Base-by-base conservation (phyloP, 2,888 invertebrate genomes). In the Tetanocera ferruginea region DNA sequence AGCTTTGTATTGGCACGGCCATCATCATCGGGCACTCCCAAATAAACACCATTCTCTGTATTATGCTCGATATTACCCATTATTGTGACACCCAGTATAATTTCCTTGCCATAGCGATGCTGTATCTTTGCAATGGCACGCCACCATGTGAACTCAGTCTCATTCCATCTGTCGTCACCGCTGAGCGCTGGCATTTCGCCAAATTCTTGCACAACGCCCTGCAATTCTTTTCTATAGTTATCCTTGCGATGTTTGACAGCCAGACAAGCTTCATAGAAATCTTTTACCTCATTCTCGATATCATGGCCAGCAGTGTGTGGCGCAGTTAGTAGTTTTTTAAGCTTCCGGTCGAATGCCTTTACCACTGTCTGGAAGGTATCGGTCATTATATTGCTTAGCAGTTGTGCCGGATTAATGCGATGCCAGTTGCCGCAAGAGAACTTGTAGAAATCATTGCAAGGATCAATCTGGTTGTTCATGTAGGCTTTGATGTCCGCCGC, bases 351-450 rank as follows among this genome's bases (percentile, higher is more conserved):
- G 34, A 87, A 86, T 5, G 83, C 85, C 25, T 82, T 82, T n/a
- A 83, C 76, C 0, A 88, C 79, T 0, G 78, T 31, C 67, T 82
- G 82, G 37, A 87, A 86, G 0, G 79, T 84, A 72, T 87, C 85
- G 4, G 88, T 86, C 70, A 82, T 78, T 4, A 82, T 73, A 43
- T 80, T 70, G 8, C 55, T 34, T 1, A 83, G 70, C 5, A 86
- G 57, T 76, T 86, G 85, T 9, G 87, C 88, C 0, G 88, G 86
- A 83, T 88, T 84, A 11, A 82, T 82, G 0, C 83, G 83, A 66
- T 84, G 82, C 97, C 97, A 97, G 84, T 95, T 95, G 2, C 96
- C 96, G 87, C 94, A 97, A 0, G 96, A 94, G 83, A 94, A 96
- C 83, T 93, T 93, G 87, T 95, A 96, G 86, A 96, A 96, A 86